A percentile compares a stretch with the other conserved stretches of the same genome.
Conservation (phyloP, 1,140 invertebrate genomes). For the Steinernema feltiae region DNA sequence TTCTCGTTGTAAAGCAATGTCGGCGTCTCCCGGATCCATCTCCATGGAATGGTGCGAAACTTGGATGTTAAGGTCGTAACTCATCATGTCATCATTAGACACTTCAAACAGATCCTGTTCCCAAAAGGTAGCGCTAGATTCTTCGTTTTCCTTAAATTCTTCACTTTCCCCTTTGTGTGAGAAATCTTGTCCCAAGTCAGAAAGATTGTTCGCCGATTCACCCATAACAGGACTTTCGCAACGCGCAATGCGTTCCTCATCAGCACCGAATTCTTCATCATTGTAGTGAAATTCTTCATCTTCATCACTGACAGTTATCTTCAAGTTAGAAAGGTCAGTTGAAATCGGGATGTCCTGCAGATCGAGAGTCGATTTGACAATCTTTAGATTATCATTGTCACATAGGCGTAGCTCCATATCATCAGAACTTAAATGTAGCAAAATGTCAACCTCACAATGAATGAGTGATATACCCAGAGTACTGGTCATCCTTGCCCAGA, state of each 20-base stretch:
- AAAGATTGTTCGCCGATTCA: not conserved
- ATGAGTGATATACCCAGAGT: not conserved
- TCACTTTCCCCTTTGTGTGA: not conserved
- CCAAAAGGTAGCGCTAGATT: not conserved
- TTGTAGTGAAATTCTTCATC: slow-evolving; percentile 37
- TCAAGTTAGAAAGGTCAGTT: not conserved
- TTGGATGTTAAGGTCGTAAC: not conserved
- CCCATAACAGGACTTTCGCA: slow-evolving; percentile 3
- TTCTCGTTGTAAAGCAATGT: too few relatives aligned
- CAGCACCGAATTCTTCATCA: slow-evolving; percentile 40
- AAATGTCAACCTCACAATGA: not conserved
- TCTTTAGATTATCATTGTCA: not conserved
- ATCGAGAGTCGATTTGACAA: not conserved
- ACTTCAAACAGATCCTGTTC: not conserved
- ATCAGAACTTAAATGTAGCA: not conserved
- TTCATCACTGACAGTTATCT: not conserved
- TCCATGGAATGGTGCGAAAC: too few relatives aligned
- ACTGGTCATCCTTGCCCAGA: not conserved
- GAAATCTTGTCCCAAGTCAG: not conserved
- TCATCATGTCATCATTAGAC: not conserved
- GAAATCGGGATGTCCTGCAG: not conserved
- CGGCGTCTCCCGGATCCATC: not conserved
- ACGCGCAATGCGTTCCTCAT: slow-evolving; percentile 15
- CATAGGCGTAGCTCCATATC: not conserved
- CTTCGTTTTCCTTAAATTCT: not conserved